Base-by-base conservation (phyloP, 2,888 invertebrate genomes). In the Cataglyphis albicans region DNA sequence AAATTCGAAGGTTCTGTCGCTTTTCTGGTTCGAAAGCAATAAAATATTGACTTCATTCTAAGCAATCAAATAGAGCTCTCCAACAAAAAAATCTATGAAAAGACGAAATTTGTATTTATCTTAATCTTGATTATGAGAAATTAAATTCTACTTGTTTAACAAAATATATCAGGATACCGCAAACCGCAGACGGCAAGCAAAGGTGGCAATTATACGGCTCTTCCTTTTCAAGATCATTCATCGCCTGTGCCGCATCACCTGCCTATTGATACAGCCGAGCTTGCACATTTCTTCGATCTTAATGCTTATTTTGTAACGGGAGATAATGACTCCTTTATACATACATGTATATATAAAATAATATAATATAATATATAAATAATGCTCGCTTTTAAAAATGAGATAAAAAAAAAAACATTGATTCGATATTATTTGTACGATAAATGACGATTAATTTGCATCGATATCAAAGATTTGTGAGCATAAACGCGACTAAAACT, bases 141-240 rank as follows among this genome's bases (percentile, higher is more conserved):
- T 78, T 10, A 67, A 57, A 64, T 70, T 35, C 35, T 70, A 59
- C 21, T 70, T 35, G 21, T 48, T 59, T 18, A 44, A 80, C 44
- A 72, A 70, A 21, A 12, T 70, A 12, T 70, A 59, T 59, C 44
- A 52, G 9, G 35, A 70, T 70, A 18, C 35, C n/a, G 25, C 35
- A 12, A 68, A 57, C 57, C 70, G 38, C 78, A 76, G 38, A 59
- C 44, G 29, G 70, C 25, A 70, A 25, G 48, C 70, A 80, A 80
- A 80, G 70, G 44, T 70, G 59, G 59, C n/a, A 35, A 61, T 44
- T 70, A 80, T 70, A 80, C 70, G 35, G 70, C 70, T 80, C 59
- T 70, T 80, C 70, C 59, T 80, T 70, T 80, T 70, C 78, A 70
- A 80, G 78, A 70, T 80, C 78, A 80, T 21, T 44, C 70, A 48